phyloP scores from a whole-genome alignment of 1,140 invertebrate species.

The Caenorhabditis elegans region WBcel235 BX284603.4:7811001-7811500 shows the following conservation, averaged over 20 bases:
- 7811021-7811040: neutral
- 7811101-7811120: neutral
- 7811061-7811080: neutral
- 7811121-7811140: too few species aligned
- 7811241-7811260: neutral
- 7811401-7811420: too few species aligned
- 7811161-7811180: neutral
- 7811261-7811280: neutral
- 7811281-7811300: neutral
- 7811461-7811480: too few species aligned
- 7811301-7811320: neutral
- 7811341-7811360: neutral
- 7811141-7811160: neutral
- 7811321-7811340: neutral
- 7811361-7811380: neutral
- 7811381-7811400: neutral
- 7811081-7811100: constrained; percentile 30
- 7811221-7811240: constrained; percentile 30
- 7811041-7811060: neutral
- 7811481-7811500: too few species aligned
- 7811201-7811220: constrained; percentile 20
- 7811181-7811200: neutral
- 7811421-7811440: too few species aligned
- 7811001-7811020: too few species aligned
- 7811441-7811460: too few species aligned